Conservation (phyloP, 2,797 vertebrate genomes). For the Tympanoctomys barrerae region DNA sequence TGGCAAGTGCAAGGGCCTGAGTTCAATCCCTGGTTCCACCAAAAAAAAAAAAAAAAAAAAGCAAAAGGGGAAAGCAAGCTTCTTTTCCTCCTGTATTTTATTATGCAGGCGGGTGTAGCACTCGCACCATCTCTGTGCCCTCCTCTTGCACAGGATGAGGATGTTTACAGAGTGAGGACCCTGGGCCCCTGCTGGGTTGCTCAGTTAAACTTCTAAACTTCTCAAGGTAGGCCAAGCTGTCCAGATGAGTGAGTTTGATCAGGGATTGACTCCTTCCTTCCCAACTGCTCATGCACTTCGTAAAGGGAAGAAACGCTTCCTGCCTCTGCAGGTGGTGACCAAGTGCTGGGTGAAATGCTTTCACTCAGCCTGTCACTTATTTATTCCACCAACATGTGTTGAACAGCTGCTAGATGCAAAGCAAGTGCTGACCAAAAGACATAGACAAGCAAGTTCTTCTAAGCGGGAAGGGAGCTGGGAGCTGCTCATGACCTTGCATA, state of each 20-base stretch:
- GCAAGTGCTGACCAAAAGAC: background rate
- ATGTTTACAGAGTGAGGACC: too few species aligned
- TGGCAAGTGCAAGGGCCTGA: too few species aligned
- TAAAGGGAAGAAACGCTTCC: background rate
- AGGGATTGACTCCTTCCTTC: background rate
- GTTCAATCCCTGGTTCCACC: too few species aligned
- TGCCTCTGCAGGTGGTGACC: background rate
- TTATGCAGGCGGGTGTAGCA: too few species aligned
- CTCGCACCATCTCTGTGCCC: too few species aligned
- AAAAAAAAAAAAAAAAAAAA: too few species aligned
- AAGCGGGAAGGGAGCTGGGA: background rate
- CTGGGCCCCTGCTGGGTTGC: too few species aligned
- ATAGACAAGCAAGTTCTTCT: background rate
- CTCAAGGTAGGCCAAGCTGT: background rate
- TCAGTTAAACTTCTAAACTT: too few species aligned
- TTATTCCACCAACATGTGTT: background rate
- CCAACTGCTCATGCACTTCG: fast-evolving
- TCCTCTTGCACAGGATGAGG: too few species aligned
- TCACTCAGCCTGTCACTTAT: background rate
- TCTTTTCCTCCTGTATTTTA: too few species aligned
- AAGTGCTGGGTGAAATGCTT: background rate
- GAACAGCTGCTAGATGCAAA: background rate
- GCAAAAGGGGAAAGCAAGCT: too few species aligned
- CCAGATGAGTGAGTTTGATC: background rate
- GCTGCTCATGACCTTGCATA: fast-evolving